Evolutionary conservation across 1,140 invertebrate species (phyloP).

Genomic region (honey bee (Apis mellifera)): Amel_HAv3.1 CM009938.2:3981001-3981500

Average conservation of each 20-base stretch:
- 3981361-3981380: background rate
- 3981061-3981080: too few relatives aligned
- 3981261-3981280: too few relatives aligned
- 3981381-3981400: background rate
- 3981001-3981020: too few relatives aligned
- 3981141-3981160: background rate
- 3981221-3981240: too few relatives aligned
- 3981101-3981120: too few relatives aligned
- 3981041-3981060: too few relatives aligned
- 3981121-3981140: too few relatives aligned
- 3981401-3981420: background rate
- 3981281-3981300: too few relatives aligned
- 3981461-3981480: slow-evolving; percentile 13
- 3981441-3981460: background rate
- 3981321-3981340: background rate
- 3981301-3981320: background rate
- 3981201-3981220: too few relatives aligned
- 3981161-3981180: background rate
- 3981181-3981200: background rate
- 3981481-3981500: background rate
- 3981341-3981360: background rate
- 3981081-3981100: too few relatives aligned
- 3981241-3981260: too few relatives aligned
- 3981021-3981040: too few relatives aligned
- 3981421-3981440: background rate